phyloP scores from a whole-genome alignment of 2,113 vertebrate genomes.

The Actenoides hombroni region DNA sequence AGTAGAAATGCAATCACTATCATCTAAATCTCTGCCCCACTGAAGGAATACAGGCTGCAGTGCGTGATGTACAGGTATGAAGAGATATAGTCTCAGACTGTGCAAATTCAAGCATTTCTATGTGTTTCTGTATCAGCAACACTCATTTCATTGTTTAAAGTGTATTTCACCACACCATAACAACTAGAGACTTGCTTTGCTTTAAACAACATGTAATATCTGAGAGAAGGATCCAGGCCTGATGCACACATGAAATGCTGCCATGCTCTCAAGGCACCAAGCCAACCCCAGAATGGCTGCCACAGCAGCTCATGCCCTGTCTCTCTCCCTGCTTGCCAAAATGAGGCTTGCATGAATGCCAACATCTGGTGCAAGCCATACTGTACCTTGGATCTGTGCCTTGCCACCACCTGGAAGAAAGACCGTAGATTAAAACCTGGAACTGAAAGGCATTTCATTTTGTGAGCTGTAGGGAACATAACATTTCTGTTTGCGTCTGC shows the following conservation, averaged over 20 bases:
- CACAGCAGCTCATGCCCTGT: background rate
- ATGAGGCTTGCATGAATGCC: slow-evolving; percentile 3
- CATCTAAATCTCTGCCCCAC: background rate
- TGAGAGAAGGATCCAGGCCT: background rate
- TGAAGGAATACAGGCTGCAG: background rate
- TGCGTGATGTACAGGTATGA: fast-evolving
- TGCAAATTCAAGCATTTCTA: background rate
- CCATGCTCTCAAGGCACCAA: background rate
- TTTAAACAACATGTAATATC: background rate
- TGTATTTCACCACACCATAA: background rate
- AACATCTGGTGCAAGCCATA: slow-evolving; percentile 19
- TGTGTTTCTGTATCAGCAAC: fast-evolving
- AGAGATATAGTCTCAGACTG: background rate
- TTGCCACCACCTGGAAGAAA: slow-evolving; percentile 31
- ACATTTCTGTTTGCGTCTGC: background rate
- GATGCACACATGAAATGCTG: background rate
- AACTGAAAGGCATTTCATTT: slow-evolving; percentile 21
- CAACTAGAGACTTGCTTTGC: background rate
- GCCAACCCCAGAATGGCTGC: background rate
- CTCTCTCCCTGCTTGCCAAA: slow-evolving; percentile 16
- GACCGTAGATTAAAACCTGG: background rate
- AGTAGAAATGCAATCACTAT: background rate
- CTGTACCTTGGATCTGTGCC: slow-evolving; percentile 16
- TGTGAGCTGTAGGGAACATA: background rate
- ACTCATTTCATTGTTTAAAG: background rate